A percentile compares a stretch with the other conserved stretches of the same genome.
phyloP scores from a whole-genome alignment of 2,113 vertebrate species.

The Cynocephalus volans region DNA sequence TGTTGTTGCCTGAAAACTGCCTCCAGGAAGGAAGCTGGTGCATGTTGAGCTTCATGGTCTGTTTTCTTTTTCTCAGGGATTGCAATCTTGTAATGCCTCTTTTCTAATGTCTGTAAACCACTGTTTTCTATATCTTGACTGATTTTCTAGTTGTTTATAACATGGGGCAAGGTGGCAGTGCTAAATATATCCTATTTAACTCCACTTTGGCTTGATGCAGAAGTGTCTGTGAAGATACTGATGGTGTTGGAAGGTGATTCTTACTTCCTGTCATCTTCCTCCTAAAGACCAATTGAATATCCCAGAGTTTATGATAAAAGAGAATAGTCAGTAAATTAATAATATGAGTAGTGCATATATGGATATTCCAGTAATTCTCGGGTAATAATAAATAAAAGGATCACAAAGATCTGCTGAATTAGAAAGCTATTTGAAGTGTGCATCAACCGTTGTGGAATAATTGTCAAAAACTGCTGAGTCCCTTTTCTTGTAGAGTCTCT shows the following conservation, averaged over 20 bases:
- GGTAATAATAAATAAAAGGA: not conserved
- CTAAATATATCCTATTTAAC: conserved; percentile 1
- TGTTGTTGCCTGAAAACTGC: conserved; percentile 10
- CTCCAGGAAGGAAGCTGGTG: not conserved
- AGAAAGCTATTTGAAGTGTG: not conserved
- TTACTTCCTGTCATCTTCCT: not conserved
- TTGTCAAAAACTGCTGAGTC: not conserved
- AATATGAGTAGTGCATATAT: not conserved
- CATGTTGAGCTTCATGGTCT: not conserved
- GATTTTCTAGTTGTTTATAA: not conserved
- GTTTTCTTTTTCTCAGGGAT: not conserved
- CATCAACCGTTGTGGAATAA: not conserved
- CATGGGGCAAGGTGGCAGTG: not conserved
- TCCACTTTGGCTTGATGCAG: not conserved
- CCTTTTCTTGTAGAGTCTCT: conserved; percentile 24
- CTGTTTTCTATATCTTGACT: not conserved
- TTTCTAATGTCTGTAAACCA: not conserved
- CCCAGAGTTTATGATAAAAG: conserved; percentile 5
- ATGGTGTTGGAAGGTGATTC: not conserved
- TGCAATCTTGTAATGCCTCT: not conserved
- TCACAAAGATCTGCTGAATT: not conserved
- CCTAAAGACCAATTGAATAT: not conserved
- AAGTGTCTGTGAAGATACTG: not conserved
- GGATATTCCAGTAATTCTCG: not conserved
- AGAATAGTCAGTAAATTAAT: not conserved